Base-by-base conservation (phyloP, 2,888 invertebrate genomes). In the Limenitis camilla region DNA sequence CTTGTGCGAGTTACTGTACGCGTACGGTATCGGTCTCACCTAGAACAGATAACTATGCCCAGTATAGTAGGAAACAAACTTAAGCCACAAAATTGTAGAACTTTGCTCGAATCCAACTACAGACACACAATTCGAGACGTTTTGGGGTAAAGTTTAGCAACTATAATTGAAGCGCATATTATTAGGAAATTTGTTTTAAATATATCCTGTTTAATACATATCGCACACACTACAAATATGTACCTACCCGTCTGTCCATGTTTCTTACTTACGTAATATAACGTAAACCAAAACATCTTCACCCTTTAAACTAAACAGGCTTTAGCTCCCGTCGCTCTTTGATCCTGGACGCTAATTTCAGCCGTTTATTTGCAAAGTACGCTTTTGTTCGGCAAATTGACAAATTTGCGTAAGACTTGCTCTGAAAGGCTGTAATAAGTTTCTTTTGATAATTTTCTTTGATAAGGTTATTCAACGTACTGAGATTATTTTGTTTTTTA, bases 261-360 rank as follows among this genome's bases (percentile, higher is more conserved):
- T 69, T 70, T 69, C 68, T 65, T 65, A 61, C 66, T 68, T 66
- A 67, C 57, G 64, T 64, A 65, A 63, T 63, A 67, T 66, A 61
- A 56, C 56, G 57, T 60, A 60, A 57, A 44, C 62, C 60, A 59
- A 48, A 47, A 45, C 40, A 52, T 42, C 39, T 51, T 41, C 39
- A 49, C 44, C 49, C 38, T 40, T 30, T 42, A 7, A 7, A 7
- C 19, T 32, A 9, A 42, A 9, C 38, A 39, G 19, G 39, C 33
- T 6, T 35, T 27, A 10, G 30, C 19, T 8, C 1, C 8, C 5
- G 35, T 9, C 42, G 48, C 31, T 61, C 65, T 54, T 40, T 47
- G 28, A 59, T 38, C 39, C 31, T 58, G 59, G 63, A 48, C 51
- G 43, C 32, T 53, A 55, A 56, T 56, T 61, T 59, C 39, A 53